phyloP scores from a whole-genome alignment of 2,113 vertebrate genomes.

The Syrmaticus mikado region DNA sequence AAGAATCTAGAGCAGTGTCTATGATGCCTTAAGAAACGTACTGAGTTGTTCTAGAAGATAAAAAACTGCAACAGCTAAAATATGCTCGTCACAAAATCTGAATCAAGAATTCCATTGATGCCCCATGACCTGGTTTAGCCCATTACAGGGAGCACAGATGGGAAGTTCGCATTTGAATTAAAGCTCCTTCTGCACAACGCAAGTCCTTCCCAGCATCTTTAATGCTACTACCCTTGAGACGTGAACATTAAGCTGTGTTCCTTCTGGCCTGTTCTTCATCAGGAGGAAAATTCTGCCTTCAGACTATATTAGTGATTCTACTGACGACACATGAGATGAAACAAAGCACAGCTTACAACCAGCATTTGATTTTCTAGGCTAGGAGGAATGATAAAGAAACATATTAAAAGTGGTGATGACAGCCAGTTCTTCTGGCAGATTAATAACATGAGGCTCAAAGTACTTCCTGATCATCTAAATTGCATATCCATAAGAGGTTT shows the following conservation, averaged over 20 bases:
- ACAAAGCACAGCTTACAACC: conserved; percentile 43
- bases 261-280: conserved; percentile 21
- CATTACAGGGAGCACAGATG: not conserved
- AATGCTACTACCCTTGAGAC: conserved; percentile 22
- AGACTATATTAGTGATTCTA: conserved; percentile 31
- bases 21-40: not conserved
- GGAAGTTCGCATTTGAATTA: not conserved
- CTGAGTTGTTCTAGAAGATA: not conserved
- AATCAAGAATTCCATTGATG: not conserved
- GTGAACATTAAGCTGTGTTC: conserved; percentile 7
- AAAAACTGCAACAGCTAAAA: not conserved
- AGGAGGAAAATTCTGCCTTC: conserved; percentile 33
- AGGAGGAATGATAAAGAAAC: not conserved
- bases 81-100: not conserved
- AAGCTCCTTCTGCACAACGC: not conserved
- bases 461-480: conserved; percentile 31
- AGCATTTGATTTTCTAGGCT: conserved; percentile 29
- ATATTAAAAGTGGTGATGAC: not conserved
- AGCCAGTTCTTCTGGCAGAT: conserved; percentile 49
- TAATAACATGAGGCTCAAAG: conserved; percentile 34
- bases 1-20: not conserved
- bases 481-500: conserved; percentile 44
- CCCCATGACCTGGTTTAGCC: not conserved
- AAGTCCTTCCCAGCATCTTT: not conserved
- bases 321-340: conserved; percentile 30